These are phyloP conservation scores for Tineola bisselliella DNA, from an alignment of 2,888 invertebrate genomes.

Conservation along the genomic window DNA sequence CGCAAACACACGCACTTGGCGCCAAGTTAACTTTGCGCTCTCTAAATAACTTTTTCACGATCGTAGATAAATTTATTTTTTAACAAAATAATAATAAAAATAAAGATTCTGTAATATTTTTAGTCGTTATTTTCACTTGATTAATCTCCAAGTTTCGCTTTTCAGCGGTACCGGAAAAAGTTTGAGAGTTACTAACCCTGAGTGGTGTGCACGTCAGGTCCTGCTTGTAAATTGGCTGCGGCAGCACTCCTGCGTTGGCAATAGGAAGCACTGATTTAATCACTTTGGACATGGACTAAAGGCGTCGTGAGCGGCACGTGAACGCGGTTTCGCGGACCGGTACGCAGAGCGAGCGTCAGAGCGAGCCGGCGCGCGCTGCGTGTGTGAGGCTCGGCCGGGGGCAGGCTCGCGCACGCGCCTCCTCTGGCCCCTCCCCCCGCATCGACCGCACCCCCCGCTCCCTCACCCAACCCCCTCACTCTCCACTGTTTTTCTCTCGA, in stretches of 20 bases:
- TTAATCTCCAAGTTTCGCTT: background rate
- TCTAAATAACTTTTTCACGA: background rate
- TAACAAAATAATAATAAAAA: background rate
- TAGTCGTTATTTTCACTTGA: background rate
- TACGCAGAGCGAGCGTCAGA: constrained; percentile 39
- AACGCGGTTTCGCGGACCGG: constrained; percentile 23
- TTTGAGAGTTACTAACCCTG: constrained; percentile 56
- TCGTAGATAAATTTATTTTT: background rate
- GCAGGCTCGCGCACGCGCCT: constrained; percentile 43
- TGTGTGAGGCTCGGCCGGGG: constrained; percentile 36
- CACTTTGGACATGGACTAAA: constrained; percentile 59
- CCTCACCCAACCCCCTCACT: constrained; percentile 28
- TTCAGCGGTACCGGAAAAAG: constrained; percentile 29
- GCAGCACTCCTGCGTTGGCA: constrained; percentile 60
- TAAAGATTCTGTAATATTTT: background rate
- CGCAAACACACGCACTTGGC: constrained; percentile 18
- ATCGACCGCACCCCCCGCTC: constrained; percentile 25
- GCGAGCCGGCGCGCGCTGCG: constrained; percentile 36
- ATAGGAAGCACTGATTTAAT: constrained; percentile 62
- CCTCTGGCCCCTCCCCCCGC: constrained; percentile 26
- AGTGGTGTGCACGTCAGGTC: constrained; percentile 56
- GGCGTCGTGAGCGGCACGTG: constrained; percentile 44
- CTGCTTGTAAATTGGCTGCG: constrained; percentile 55
- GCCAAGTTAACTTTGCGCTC: constrained; percentile 11
- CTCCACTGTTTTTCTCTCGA: constrained; percentile 61